Evolutionary conservation across 2,888 invertebrate genomes (phyloP).

Genomic region (Chymomyza procnemis): DNA sequence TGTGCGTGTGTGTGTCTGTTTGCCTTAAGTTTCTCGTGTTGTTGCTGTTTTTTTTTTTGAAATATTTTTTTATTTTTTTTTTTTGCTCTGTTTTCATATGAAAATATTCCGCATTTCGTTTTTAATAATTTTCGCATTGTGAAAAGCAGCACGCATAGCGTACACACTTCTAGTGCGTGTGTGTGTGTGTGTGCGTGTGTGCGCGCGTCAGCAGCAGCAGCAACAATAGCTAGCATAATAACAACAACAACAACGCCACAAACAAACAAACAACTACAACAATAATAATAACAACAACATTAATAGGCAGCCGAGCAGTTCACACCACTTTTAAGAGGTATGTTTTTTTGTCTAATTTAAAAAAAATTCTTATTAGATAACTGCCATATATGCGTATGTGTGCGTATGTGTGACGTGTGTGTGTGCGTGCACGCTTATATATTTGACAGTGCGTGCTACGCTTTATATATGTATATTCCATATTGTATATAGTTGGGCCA

Average conservation of each 20-base stretch:
- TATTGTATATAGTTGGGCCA: too few relatives aligned
- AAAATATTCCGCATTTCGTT: neutral
- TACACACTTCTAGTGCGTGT: conserved; percentile 20
- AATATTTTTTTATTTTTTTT: conserved; percentile 26
- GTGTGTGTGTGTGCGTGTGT: neutral
- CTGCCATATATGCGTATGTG: conserved; percentile 3
- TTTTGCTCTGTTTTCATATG: neutral
- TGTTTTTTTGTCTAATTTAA: conserved; percentile 51
- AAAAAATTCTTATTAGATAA: conserved; percentile 55
- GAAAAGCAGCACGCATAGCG: conserved; percentile 37
- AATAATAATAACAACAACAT: conserved; percentile 38
- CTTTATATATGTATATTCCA: neutral
- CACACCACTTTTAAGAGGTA: conserved; percentile 67
- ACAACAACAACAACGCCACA: conserved; percentile 24
- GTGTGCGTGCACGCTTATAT: neutral
- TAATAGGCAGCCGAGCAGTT: conserved; percentile 42
- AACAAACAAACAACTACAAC: too few relatives aligned
- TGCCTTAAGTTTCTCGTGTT: neutral
- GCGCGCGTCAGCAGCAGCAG: conserved; percentile 37
- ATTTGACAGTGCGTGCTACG: neutral
- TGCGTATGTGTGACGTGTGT: neutral
- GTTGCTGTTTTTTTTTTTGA: neutral
- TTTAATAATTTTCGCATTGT: conserved; percentile 64
- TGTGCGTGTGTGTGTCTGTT: conserved; percentile 22
- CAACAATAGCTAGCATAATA: conserved; percentile 21